phyloP scores from a whole-genome alignment of 35 echinoderm and acorn worm species.

The Patiria miniata region DNA sequence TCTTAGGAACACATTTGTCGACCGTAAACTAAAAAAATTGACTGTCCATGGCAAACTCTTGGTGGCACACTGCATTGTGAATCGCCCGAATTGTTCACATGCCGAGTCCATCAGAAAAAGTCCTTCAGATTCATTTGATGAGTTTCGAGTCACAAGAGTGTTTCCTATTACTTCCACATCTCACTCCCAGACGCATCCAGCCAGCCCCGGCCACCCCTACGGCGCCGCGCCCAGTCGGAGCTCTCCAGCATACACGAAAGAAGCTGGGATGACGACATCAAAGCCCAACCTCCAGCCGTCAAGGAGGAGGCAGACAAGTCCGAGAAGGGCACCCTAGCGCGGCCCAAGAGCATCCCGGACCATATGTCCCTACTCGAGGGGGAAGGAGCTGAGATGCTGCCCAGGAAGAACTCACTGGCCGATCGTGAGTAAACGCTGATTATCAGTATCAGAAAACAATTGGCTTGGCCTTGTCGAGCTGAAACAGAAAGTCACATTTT shows the following conservation, averaged over 20 bases:
- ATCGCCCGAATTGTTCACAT: too few species aligned
- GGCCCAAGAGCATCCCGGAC: neutral
- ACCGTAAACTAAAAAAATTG: too few species aligned
- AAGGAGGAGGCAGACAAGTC: neutral
- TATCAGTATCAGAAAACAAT: too few species aligned
- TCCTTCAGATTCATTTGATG: too few species aligned
- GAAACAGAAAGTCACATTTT: too few species aligned
- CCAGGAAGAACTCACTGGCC: slow-evolving; percentile 10
- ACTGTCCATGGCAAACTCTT: too few species aligned
- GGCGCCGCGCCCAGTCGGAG: neutral
- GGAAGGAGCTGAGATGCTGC: neutral
- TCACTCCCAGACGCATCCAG: neutral
- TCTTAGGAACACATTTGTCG: neutral
- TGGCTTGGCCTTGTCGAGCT: too few species aligned
- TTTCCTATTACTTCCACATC: too few species aligned
- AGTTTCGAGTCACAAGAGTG: too few species aligned
- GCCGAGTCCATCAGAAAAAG: neutral
- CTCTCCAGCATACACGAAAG: neutral
- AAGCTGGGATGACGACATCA: neutral
- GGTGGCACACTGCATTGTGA: too few species aligned
- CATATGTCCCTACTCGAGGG: neutral
- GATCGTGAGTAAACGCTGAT: slow-evolving; percentile 2
- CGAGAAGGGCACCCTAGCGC: neutral
- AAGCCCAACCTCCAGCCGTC: neutral
- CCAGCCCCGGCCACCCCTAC: neutral